Conservation (phyloP, 2,888 invertebrate species). For the Orthonevra nobilis region DNA sequence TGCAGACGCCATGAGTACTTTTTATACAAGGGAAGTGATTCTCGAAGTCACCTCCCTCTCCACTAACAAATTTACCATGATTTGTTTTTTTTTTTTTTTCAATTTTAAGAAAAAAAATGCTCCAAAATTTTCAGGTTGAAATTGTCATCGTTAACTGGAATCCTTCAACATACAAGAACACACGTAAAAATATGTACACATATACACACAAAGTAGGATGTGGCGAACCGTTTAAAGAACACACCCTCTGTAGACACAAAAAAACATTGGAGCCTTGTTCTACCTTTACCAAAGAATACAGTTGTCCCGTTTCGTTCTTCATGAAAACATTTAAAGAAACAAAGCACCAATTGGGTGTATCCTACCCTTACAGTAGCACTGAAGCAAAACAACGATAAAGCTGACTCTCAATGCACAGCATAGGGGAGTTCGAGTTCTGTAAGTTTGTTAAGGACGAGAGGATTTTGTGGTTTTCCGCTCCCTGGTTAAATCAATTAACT, state of each 20-base stretch:
- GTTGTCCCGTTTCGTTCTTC: slow-evolving; percentile 28
- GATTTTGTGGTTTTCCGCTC: slow-evolving; percentile 45
- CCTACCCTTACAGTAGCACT: background rate
- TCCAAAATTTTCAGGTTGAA: background rate
- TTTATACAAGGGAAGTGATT: too few relatives aligned
- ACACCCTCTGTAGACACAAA: slow-evolving; percentile 27
- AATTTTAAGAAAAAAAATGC: background rate
- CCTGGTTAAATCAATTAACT: slow-evolving; percentile 57
- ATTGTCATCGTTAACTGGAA: background rate
- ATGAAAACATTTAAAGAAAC: background rate
- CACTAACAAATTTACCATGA: background rate
- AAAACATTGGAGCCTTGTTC: background rate
- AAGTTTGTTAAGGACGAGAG: slow-evolving; percentile 12
- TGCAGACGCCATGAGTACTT: too few relatives aligned
- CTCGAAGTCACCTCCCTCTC: slow-evolving; percentile 3
- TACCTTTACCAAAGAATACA: slow-evolving; percentile 1
- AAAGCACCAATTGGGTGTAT: background rate
- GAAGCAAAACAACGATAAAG: too few relatives aligned
- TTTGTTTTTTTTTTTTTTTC: background rate
- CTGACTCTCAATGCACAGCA: too few relatives aligned
- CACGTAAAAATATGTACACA: too few relatives aligned
- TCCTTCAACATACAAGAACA: background rate
- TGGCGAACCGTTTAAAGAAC: slow-evolving; percentile 24
- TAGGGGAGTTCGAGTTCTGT: background rate
- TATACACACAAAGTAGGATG: slow-evolving; percentile 13